Evolutionary conservation across 2,888 invertebrate genomes (phyloP).

Genomic region (Euzophera pinguis): DNA sequence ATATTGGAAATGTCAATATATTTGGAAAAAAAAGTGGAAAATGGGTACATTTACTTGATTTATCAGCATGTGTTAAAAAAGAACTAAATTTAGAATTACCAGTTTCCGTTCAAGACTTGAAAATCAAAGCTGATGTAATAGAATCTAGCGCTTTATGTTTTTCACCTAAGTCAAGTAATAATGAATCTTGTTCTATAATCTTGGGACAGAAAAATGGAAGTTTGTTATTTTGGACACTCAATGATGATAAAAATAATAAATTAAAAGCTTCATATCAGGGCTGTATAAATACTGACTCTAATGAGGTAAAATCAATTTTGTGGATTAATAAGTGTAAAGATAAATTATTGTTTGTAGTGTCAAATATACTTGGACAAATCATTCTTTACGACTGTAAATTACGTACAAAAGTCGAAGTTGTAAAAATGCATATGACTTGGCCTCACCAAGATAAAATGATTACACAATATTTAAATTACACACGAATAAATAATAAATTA

Average conservation of each 20-base stretch:
- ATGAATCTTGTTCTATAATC: conserved; percentile 48
- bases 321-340: conserved; percentile 42
- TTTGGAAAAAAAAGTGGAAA: conserved; percentile 29
- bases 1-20: conserved; percentile 55
- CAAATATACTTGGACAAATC: conserved; percentile 49
- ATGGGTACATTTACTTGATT: conserved; percentile 41
- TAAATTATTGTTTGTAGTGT: conserved; percentile 40
- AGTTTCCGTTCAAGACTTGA: conserved; percentile 35
- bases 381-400: conserved; percentile 35
- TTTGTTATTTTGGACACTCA: conserved; percentile 52
- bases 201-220: conserved; percentile 57
- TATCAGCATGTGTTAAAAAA: conserved; percentile 39
- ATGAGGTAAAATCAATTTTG: conserved; percentile 41
- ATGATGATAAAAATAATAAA: conserved; percentile 16
- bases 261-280: conserved; percentile 30
- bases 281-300: conserved; percentile 27
- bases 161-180: conserved; percentile 33
- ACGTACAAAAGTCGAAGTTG: conserved; percentile 27
- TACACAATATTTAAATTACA: conserved; percentile 35
- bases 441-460: conserved; percentile 55
- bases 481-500: conserved; percentile 32
- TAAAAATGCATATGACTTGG: conserved; percentile 41
- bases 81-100: conserved; percentile 26
- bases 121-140: conserved; percentile 38
- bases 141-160: conserved; percentile 54